Evolutionary conservation across 2,797 vertebrate species (phyloP).

Genomic region (Neosilurus hyrtlii): DNA sequence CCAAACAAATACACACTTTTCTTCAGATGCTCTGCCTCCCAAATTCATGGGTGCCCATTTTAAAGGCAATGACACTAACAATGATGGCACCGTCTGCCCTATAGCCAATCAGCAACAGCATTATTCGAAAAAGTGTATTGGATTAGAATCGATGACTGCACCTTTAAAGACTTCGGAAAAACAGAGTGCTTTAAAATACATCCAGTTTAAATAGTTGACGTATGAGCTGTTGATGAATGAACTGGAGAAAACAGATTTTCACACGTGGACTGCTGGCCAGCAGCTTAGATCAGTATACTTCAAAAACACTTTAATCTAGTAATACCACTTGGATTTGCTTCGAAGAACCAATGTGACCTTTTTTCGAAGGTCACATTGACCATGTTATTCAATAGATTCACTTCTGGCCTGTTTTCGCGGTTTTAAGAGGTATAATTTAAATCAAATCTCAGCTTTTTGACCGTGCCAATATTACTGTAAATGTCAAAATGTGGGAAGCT

Average conservation of each 20-base stretch:
- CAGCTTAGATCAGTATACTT: conserved; percentile 35
- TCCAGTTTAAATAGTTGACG: neutral
- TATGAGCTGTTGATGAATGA: neutral
- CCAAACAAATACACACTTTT: no score
- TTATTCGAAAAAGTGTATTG: no score
- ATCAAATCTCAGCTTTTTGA: neutral
- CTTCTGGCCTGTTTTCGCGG: neutral
- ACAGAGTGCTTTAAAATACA: conserved; percentile 21
- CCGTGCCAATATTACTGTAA: neutral
- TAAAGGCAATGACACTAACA: no score
- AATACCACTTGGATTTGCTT: neutral
- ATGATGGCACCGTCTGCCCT: no score
- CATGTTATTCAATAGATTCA: neutral
- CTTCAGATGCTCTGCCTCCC: no score
- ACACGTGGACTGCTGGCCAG: conserved; percentile 24
- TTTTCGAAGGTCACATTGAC: no score
- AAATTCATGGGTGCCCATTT: no score
- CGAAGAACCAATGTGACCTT: no score
- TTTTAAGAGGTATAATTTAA: neutral
- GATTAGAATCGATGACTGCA: no score
- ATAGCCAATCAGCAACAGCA: no score
- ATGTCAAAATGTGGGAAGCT: neutral
- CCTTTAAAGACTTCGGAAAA: neutral
- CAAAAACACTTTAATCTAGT: neutral
- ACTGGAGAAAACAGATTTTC: conserved; percentile 7